Evolutionary conservation across 1,140 invertebrate species (phyloP).

Genomic region (Eufriesea mexicana): DNA sequence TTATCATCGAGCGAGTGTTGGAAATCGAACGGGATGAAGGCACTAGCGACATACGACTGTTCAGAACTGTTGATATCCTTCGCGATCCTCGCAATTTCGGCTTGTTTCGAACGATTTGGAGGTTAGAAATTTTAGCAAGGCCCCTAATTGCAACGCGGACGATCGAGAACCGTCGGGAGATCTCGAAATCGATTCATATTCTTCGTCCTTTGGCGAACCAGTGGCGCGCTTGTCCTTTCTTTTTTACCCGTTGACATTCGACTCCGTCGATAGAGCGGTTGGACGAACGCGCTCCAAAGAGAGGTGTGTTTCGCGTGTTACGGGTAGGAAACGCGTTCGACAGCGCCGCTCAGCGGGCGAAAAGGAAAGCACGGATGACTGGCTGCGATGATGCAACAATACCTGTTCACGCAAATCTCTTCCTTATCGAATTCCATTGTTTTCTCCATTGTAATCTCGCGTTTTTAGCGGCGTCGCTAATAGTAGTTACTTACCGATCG

Average conservation of each 20-base stretch:
- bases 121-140: neutral
- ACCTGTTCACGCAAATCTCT: slow-evolving; percentile 6
- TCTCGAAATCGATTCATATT: neutral
- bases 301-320: neutral
- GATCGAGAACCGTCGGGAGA: neutral
- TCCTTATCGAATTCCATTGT: slow-evolving; percentile 22
- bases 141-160: neutral
- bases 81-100: slow-evolving; percentile 3
- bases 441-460: neutral
- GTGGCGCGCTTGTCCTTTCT: neutral
- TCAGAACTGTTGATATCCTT: slow-evolving; percentile 8
- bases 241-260: neutral
- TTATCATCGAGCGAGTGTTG: neutral
- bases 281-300: neutral
- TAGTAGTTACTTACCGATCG: slow-evolving; percentile 27
- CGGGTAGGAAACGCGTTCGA: neutral
- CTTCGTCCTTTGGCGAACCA: neutral
- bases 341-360: neutral
- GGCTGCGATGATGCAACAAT: slow-evolving; percentile 2
- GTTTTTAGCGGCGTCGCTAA: neutral
- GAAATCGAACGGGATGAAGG: neutral
- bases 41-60: neutral
- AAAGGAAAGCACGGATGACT: neutral
- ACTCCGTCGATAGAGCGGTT: no score
- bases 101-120: neutral